phyloP scores from a whole-genome alignment of 2,797 vertebrate genomes.

The Rhyacichthys aspro region DNA sequence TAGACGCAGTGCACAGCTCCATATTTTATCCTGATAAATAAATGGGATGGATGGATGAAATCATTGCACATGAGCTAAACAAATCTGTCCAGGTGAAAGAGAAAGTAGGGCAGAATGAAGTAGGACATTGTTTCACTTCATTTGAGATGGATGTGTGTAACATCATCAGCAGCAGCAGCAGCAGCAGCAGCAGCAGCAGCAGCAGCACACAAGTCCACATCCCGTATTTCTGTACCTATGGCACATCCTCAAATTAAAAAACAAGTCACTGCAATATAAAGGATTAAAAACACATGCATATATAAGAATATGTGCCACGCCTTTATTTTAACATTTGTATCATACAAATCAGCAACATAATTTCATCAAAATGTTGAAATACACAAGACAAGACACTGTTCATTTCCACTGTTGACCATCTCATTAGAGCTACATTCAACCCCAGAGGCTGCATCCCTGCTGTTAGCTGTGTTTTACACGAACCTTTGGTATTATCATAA shows the following conservation, averaged over 20 bases:
- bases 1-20: conserved; percentile 47
- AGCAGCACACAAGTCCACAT: too few species aligned
- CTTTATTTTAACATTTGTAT: too few species aligned
- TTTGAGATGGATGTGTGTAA: neutral
- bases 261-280: conserved; percentile 5
- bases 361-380: too few species aligned
- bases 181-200: too few species aligned
- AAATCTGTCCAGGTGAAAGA: conserved; percentile 40
- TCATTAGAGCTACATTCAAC: conserved; percentile 7
- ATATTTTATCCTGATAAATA: conserved; percentile 68
- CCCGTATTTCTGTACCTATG: too few species aligned
- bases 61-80: conserved; percentile 56
- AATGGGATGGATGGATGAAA: conserved; percentile 49
- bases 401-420: neutral
- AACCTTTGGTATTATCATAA: neutral
- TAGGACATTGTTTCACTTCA: conserved; percentile 25
- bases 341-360: too few species aligned
- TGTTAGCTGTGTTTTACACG: neutral
- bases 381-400: too few species aligned
- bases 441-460: neutral
- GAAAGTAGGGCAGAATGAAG: conserved; percentile 48
- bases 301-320: too few species aligned
- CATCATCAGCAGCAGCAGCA: neutral
- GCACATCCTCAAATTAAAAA: too few species aligned
- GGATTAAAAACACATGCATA: neutral